phyloP scores from a whole-genome alignment of 2,888 invertebrate genomes.

The Spilarctia lutea region DNA sequence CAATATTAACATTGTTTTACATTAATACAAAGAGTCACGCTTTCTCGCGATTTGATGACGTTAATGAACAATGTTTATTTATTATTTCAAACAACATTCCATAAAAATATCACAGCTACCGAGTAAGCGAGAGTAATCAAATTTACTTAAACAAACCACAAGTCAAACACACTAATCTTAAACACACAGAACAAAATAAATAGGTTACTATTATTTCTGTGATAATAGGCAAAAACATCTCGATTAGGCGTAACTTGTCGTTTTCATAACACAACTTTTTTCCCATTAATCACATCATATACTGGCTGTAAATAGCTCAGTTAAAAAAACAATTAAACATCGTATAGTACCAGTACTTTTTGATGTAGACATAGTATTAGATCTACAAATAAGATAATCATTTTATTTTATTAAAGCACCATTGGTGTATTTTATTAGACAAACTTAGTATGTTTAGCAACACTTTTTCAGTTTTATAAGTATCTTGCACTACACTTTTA shows the following conservation, averaged over 20 bases:
- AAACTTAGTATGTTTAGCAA: background rate
- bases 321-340: background rate
- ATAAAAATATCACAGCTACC: background rate
- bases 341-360: background rate
- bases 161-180: background rate
- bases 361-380: background rate
- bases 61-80: background rate
- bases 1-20: background rate
- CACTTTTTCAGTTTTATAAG: background rate
- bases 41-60: background rate
- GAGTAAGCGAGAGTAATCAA: background rate
- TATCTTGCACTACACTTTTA: constrained; percentile 30
- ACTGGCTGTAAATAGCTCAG: background rate
- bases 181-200: background rate
- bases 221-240: background rate
- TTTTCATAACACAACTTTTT: background rate
- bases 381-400: background rate
- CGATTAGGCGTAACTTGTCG: background rate
- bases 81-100: background rate
- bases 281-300: background rate
- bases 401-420: background rate
- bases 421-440: background rate
- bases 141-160: background rate
- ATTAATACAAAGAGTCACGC: background rate
- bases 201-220: background rate